Base-by-base conservation (phyloP, 2,888 invertebrate species). In the Eulithis testata region DNA sequence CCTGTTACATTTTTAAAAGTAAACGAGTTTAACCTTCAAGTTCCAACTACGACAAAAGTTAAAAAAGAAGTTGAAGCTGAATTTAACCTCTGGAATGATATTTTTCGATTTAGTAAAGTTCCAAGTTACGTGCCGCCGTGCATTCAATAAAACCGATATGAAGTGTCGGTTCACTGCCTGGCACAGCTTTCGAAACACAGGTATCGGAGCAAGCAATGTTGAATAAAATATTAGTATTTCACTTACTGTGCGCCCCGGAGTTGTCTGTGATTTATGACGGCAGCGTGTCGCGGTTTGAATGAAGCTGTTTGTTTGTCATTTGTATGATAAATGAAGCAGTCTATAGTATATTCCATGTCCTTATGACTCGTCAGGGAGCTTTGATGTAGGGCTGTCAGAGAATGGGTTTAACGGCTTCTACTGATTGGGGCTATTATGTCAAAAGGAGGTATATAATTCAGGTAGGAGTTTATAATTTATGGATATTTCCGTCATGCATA, bases 261-360 rank as follows among this genome's bases (percentile, higher is more conserved):
- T 59, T 51, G 54, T 49, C 31, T 60, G 43, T 86, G 86, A 88
- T 88, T 88, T 86, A 88, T 85, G 79, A 76, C 67, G 71, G 66
- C 72, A 70, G 71, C 76, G 75, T 78, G 82, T 78, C 78, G 77
- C 68, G 71, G 75, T 76, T 74, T 75, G 73, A 78, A 84, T 84
- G 78, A 76, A 84, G 77, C 83, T 83, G 83, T 85, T 83, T 79
- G 81, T 84, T 80, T 84, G 85, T 85, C 81, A 83, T 80, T 78
- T 76, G 71, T 70, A 78, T 85, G 85, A 89, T 86, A 83, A 82
- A 88, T 88, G 81, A 70, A 76, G 60, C 66, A 31, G 62, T 65
- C 53, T 71, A 68, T 61, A 45, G 61, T 73, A 63, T 53, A 63
- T 66, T 64, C 57, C 59, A 27, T 43, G 54, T 65, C 69, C 51